Percentiles rank a stretch among this genome's conserved stretches.
Conservation (phyloP, 2,797 vertebrate species). For the Gymnothorax reevesii region DNA sequence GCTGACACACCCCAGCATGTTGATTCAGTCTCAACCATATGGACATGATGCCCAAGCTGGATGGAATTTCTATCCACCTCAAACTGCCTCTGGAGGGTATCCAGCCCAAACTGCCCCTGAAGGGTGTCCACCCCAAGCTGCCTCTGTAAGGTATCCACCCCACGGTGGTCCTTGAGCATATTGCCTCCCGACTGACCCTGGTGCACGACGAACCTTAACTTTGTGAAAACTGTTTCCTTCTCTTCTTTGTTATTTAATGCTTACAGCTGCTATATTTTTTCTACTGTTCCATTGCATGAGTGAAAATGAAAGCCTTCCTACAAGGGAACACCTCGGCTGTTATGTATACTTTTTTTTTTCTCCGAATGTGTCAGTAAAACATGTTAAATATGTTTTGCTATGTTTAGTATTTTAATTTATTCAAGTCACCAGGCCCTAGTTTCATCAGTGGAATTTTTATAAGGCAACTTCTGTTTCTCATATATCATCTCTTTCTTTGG, state of each 20-base stretch:
- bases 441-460: neutral
- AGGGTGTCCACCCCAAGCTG: neutral
- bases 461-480: neutral
- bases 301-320: too few relatives aligned
- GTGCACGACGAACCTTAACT: neutral
- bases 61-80: slow-evolving; percentile 10
- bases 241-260: neutral
- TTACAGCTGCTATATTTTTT: neutral
- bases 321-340: too few relatives aligned
- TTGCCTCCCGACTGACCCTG: neutral
- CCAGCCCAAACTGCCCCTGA: neutral
- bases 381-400: neutral
- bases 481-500: neutral
- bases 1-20: neutral
- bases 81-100: neutral
- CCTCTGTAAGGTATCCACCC: neutral
- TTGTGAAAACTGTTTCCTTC: neutral
- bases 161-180: neutral
- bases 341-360: too few relatives aligned
- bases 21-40: neutral
- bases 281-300: too few relatives aligned
- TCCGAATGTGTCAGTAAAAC: neutral
- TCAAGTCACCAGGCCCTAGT: too few relatives aligned
- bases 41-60: slow-evolving; percentile 2
- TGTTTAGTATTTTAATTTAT: neutral